These are phyloP conservation scores for Drosophila formosana DNA, from an alignment of 2,888 invertebrate genomes.

Conservation along the genomic window DNA sequence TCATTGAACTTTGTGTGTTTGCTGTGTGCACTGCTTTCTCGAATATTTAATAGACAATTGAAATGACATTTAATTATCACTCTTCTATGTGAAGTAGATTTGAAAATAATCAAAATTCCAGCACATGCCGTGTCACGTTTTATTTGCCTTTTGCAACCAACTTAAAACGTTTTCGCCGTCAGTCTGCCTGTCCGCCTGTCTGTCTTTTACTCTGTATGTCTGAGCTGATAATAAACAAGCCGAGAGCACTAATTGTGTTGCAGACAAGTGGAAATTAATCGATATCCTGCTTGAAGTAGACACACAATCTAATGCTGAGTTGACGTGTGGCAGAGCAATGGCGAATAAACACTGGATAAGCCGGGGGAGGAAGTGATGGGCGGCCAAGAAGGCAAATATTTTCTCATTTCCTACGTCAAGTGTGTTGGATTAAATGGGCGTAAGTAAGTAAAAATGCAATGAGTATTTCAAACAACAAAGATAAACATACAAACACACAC, in stretches of 20 bases:
- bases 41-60: conserved; percentile 11
- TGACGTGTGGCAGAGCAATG: conserved; percentile 37
- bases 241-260: conserved; percentile 73
- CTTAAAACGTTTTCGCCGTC: conserved; percentile 47
- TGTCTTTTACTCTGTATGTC: conserved; percentile 16
- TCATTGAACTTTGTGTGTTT: not conserved
- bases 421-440: conserved; percentile 52
- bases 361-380: not conserved
- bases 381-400: conserved; percentile 56
- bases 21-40: not conserved
- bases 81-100: not conserved
- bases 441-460: conserved; percentile 50
- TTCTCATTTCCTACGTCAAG: conserved; percentile 70
- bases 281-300: conserved; percentile 70
- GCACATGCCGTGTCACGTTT: conserved; percentile 41
- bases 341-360: not conserved
- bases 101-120: conserved; percentile 34
- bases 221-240: conserved; percentile 66
- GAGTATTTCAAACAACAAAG: conserved; percentile 19
- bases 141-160: conserved; percentile 57
- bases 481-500: conserved; percentile 14
- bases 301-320: conserved; percentile 45
- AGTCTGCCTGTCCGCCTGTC: conserved; percentile 1
- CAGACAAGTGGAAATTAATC: conserved; percentile 78
- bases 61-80: conserved; percentile 22